Evolutionary conservation across 1,140 invertebrate species (phyloP), one percentile per base, ranked within the genome.

Genomic region (Hyles euphorbiae): DNA sequence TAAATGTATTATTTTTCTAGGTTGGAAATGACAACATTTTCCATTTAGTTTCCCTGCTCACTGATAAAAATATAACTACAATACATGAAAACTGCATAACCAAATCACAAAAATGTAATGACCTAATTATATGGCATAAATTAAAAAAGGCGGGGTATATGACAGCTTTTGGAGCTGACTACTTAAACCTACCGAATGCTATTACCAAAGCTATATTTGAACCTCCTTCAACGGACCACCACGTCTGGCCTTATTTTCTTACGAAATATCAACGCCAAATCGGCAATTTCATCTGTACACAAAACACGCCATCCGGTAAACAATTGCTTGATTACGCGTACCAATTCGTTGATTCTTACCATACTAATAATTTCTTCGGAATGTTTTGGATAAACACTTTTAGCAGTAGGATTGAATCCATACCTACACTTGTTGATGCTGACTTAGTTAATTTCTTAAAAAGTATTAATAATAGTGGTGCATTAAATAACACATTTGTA

Each of bases 21-120:
- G 82, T 91, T 60, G 95, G 92, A 2, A 94, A 95, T 67, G 96
- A 96, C 65, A 96, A 94, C 1, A 96, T 94, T 75, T 94, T 95
- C 0, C 96, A 96, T 79, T 74, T 96, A 34, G 94, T 96, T 90
- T 93, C 95, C 0, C 81, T 95, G 3, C 79, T 96, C 11, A 94
- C 93, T 4, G 95, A 95, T 1, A 88, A 90, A 45, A 92, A 74
- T 44, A 81, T 76, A 72, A 85, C 50, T 66, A 69, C 8, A 85
- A 86, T 60, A 81, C 91, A n/a, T 79, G 89, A 56, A 58, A 79
- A 7, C 74, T 84, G 65, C 93, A 92, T 68, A 81, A 83, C 55
- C 90, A 92, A 3, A 84, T 80, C 90, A 33, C 81, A 92, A 3
- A 83, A 89, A 33, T 86, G 79, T 59, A 76, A 73, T 49, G 36